phyloP scores from a whole-genome alignment of 2,888 invertebrate species.

The Baronia brevicornis region DNA sequence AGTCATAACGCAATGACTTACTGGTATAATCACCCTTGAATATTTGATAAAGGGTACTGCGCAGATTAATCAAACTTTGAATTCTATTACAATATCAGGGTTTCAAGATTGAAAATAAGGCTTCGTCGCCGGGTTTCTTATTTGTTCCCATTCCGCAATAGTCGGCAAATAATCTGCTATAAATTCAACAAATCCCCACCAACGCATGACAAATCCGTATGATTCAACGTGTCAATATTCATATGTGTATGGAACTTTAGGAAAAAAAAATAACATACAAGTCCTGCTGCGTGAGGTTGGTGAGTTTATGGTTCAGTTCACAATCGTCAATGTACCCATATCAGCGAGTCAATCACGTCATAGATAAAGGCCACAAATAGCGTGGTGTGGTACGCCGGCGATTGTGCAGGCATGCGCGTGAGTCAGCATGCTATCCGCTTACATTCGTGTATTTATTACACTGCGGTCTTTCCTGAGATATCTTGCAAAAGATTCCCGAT shows the following conservation, averaged over 20 bases:
- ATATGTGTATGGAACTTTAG: not conserved
- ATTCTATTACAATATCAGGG: too few relatives aligned
- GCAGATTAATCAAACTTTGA: too few relatives aligned
- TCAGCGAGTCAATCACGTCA: constrained; percentile 11
- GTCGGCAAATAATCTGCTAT: too few relatives aligned
- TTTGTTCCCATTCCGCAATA: too few relatives aligned
- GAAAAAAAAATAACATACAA: constrained; percentile 1
- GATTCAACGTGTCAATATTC: constrained; percentile 6
- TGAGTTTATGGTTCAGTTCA: not conserved
- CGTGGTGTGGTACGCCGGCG: constrained; percentile 29
- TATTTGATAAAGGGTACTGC: too few relatives aligned
- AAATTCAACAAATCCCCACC: constrained; percentile 6
- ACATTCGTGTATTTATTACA: constrained; percentile 8
- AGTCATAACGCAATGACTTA: too few relatives aligned
- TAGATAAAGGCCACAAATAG: constrained; percentile 20
- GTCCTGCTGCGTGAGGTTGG: constrained; percentile 3
- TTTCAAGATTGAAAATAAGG: too few relatives aligned
- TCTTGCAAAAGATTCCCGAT: too few relatives aligned
- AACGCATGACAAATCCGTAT: constrained; percentile 2
- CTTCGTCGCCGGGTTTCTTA: too few relatives aligned
- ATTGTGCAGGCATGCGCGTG: constrained; percentile 40
- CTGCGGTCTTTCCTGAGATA: constrained; percentile 10
- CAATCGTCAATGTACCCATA: constrained; percentile 20
- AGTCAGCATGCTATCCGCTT: constrained; percentile 28
- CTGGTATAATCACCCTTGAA: too few relatives aligned